Conservation (phyloP, 2,888 invertebrate genomes). For the Protonemura montana region DNA sequence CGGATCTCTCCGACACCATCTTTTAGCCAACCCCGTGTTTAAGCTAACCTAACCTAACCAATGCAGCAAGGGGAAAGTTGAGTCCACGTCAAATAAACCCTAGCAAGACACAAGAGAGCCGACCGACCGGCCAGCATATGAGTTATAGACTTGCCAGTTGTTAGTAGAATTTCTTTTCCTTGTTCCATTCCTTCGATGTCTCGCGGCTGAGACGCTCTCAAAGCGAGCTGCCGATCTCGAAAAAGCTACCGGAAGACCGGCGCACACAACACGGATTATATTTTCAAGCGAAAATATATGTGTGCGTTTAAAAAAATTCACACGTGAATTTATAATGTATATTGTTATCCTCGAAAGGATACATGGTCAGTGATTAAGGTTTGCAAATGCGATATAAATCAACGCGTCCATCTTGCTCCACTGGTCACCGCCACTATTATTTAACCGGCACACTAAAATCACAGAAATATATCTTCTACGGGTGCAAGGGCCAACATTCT, state of each 20-base stretch:
- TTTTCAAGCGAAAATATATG: not conserved
- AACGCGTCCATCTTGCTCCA: not conserved
- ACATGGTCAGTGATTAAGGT: constrained; percentile 13
- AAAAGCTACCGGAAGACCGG: constrained; percentile 1
- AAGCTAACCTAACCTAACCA: no score
- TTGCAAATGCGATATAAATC: not conserved
- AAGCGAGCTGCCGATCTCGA: not conserved
- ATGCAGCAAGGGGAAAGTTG: constrained; percentile 17
- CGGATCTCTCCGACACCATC: constrained; percentile 32
- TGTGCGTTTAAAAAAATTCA: not conserved
- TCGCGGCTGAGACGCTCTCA: not conserved
- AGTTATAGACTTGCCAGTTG: constrained; percentile 18
- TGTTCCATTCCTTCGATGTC: not conserved
- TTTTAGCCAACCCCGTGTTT: constrained; percentile 1
- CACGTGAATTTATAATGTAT: constrained; percentile 20
- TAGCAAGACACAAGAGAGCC: constrained; percentile 18
- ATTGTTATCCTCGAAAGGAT: not conserved
- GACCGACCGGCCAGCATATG: not conserved
- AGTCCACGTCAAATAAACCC: constrained; percentile 21
- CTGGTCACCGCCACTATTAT: not conserved
- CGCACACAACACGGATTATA: not conserved
- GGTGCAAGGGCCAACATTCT: not conserved
- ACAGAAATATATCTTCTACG: not conserved
- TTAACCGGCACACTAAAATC: not conserved
- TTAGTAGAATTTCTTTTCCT: constrained; percentile 17